Evolutionary conservation across 2,113 vertebrate species (phyloP), one percentile per base, ranked within the genome.

Genomic region (Scortum barcoo): DNA sequence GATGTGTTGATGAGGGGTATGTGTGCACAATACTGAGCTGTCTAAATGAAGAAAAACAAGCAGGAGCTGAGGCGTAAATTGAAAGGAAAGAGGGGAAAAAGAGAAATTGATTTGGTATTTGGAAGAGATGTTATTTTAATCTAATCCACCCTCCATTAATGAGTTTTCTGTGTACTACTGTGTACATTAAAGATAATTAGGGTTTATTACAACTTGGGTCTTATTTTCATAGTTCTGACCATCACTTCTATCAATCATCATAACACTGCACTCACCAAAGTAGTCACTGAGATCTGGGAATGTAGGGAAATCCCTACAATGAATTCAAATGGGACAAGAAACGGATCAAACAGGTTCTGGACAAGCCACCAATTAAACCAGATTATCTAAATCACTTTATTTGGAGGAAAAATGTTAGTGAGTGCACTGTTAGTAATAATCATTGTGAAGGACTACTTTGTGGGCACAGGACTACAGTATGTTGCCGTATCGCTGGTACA

Each of bases 1-100:
- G 66, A 88, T 67, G n/a, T 63, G 88, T 38, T 67, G 67, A 83
- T 66, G 63, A 78, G 57, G 60, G 33, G 26, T 50, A 73, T 72
- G 62, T 1, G 10, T 69, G 44, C 62, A 68, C 38, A 26, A 65
- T 65, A 46, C 38, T 26, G 12, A 16, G 19, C 66, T 57, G 30
- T 69, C n/a, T 36, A 28, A 10, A 50, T 16, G 33, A 56, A 14
- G 30, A 75, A 44, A 53, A 77, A 81, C 8, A 24, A 12, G 66
- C 44, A 44, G 1, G 16, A 73, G 12, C 11, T 38, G 16, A 58
- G 42, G 36, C 63, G 38, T 57, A 40, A 71, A 24, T 12, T 54
- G 12, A 54, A 13, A 66, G 56, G 6, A 9, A 19, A 26, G 56
- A 30, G 7, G 44, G 22, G 24, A 10, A 51, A 56, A 22, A 5